Conservation (phyloP, 2,113 vertebrate species). For the Aix galericulata region DNA sequence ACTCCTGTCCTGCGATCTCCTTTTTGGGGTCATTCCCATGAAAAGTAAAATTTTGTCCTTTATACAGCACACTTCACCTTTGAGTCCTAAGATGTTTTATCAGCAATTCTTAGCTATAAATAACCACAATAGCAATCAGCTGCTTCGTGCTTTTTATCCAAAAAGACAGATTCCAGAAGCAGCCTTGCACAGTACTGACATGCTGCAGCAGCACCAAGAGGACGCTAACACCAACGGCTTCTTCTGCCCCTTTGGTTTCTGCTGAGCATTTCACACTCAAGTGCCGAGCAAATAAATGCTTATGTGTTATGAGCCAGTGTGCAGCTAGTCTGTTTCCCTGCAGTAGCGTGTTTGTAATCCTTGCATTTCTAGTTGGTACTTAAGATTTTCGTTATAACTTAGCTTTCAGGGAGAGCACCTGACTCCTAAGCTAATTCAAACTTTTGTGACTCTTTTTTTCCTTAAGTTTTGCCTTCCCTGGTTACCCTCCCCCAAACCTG, state of each 20-base stretch:
- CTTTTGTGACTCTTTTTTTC: not conserved
- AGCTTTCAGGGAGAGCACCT: not conserved
- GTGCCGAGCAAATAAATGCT: not conserved
- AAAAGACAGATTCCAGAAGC: not conserved
- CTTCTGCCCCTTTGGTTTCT: not conserved
- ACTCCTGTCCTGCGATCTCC: not conserved
- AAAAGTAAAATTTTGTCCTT: not conserved
- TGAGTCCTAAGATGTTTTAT: not conserved
- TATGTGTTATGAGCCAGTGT: accelerated
- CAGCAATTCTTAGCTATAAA: not conserved
- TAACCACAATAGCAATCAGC: not conserved
- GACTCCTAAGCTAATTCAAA: not conserved
- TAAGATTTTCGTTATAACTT: not conserved
- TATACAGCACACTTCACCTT: not conserved
- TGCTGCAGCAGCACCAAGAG: not conserved
- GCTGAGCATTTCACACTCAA: not conserved
- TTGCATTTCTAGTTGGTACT: not conserved
- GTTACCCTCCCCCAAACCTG: constrained; percentile 39
- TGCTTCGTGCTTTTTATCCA: not conserved
- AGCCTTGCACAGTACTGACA: not conserved
- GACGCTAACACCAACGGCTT: not conserved
- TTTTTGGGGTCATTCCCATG: not conserved
- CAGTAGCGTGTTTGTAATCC: not conserved
- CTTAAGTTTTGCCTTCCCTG: not conserved
- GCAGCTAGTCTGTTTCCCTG: not conserved